Percentiles rank a stretch among this genome's conserved stretches.
Evolutionary conservation across 1,140 invertebrate genomes (phyloP).

Genomic region (Drosophila parvula): DNA sequence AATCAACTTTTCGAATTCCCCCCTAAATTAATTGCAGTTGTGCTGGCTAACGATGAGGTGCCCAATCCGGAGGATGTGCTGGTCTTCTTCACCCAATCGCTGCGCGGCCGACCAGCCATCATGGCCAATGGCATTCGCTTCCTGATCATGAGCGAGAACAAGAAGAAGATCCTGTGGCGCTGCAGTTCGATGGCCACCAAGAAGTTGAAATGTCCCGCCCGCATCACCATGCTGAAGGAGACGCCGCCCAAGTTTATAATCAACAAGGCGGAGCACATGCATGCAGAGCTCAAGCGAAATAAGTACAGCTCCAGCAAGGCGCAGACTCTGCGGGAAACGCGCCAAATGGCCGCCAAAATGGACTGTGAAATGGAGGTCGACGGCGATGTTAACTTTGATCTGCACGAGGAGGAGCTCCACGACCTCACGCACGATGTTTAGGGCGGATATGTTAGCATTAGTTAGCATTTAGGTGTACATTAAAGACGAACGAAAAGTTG

Average conservation of each 20-base stretch:
- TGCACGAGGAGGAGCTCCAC: conserved; percentile 68
- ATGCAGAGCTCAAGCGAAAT: conserved; percentile 79
- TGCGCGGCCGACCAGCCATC: conserved; percentile 80
- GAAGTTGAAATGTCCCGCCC: conserved; percentile 82
- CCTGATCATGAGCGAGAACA: conserved; percentile 83
- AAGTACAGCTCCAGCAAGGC: conserved; percentile 79
- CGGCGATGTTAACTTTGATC: conserved; percentile 64
- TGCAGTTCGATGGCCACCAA: conserved; percentile 84
- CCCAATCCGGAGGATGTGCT: conserved; percentile 79
- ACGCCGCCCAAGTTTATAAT: conserved; percentile 82
- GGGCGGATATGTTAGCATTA: neutral
- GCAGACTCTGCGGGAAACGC: conserved; percentile 50
- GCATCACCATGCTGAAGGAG: conserved; percentile 83
- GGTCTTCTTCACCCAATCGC: conserved; percentile 81
- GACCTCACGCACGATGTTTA: conserved; percentile 61
- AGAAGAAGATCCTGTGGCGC: conserved; percentile 83
- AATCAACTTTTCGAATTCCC: conserved; percentile 24
- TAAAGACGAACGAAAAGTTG: conserved; percentile 31
- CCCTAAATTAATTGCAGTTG: conserved; percentile 61
- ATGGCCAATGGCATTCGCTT: conserved; percentile 83
- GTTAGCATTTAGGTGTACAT: conserved; percentile 54
- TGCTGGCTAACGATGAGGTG: conserved; percentile 76
- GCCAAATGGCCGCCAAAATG: conserved; percentile 44
- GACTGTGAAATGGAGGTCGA: conserved; percentile 63
- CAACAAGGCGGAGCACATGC: conserved; percentile 78